Evolutionary conservation across 1,140 invertebrate genomes (phyloP), one percentile per base, ranked within the genome.

Genomic region (Drosophila mojavensis): DNA sequence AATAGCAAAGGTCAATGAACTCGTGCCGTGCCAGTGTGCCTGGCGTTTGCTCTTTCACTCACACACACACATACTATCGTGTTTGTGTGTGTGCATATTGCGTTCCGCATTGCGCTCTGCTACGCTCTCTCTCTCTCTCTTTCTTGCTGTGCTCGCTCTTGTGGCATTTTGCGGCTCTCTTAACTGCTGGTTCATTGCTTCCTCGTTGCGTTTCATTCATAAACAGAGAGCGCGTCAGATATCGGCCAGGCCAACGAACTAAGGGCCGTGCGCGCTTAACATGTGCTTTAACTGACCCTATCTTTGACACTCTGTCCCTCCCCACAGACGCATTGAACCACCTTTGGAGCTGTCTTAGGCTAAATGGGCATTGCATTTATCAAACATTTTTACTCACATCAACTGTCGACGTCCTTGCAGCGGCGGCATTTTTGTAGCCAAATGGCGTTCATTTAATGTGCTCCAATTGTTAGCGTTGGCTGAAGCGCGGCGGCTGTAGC

Each of bases 1-100:
- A 91, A 91, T 91, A 91, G 90, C 90, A 91, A 91, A 91, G 90
- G 88, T 91, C 83, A 80, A 86, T 91, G 90, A 91, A 91, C 90
- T 91, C 71, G 56, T 62, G 43, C 9, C 64, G 61, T 60, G 64
- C 61, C 65, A 72, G 43, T 66, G 36, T 66, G 69, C 61, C 56
- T 54, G 53, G 47, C 51, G 43, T 58, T 51, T 47, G 47, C 63
- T 54, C 68, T 72, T 43, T 64, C 58, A 20, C 64, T 53, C 48
- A 36, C 55, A 15, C 58, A 10, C 64, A 28, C 24, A 41, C 55
- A 24, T 9, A 33, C 43, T 26, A 26, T 10, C 39, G 15, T 26
- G 55, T 41, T 11, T 33, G 39, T 53, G 36, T 45, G 50, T 53
- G 65, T 15, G 26, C 11, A 24, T 63, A n/a, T 71, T 67, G 70